Evolutionary conservation across 2,888 invertebrate genomes (phyloP), one percentile per base, ranked within the genome.

Genomic region (Lepidocyrtinus sp.): DNA sequence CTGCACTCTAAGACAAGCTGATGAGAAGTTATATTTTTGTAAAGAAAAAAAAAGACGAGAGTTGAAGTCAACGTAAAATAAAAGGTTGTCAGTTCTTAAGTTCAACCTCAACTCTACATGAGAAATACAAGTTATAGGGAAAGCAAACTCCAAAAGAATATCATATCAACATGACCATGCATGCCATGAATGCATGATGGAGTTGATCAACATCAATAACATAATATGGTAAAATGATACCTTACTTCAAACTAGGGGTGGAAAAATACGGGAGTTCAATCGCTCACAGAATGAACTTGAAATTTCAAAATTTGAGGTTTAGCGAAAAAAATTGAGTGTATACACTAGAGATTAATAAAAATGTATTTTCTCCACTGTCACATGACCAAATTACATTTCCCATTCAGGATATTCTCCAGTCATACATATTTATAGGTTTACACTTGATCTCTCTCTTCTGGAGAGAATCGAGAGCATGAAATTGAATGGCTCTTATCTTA

Each of bases 131-230:
- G 59, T 59, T 59, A 55, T n/a, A 55, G 59, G 22, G 59, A 21
- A 59, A 59, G 59, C 36, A 36, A 7, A 36, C 5, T 12, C 36
- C 36, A 36, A 36, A 12, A 5, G 59, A 59, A 21, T 59, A 59
- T 59, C 59, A 59, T 59, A 59, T 59, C 59, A 21, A 21, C 59
- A 59, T 59, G 59, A 59, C 59, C 59, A 59, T 59, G 59, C 59
- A 59, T 59, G 59, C 59, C 19, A 59, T 59, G 59, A 59, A 59
- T 59, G 59, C 59, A 59, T 59, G 59, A 59, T 59, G 59, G n/a
- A 21, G 21, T 5, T 59, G 59, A 21, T 59, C 59, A 21, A 19
- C 59, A 21, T 59, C 22, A 59, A 59, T 59, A 59, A 21, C 59
- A 59, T 59, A 7, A 59, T 59, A 15, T 36, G 36, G 59, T 59